Evolutionary conservation across 2,888 invertebrate genomes (phyloP).

Genomic region (Idaea biselata): DNA sequence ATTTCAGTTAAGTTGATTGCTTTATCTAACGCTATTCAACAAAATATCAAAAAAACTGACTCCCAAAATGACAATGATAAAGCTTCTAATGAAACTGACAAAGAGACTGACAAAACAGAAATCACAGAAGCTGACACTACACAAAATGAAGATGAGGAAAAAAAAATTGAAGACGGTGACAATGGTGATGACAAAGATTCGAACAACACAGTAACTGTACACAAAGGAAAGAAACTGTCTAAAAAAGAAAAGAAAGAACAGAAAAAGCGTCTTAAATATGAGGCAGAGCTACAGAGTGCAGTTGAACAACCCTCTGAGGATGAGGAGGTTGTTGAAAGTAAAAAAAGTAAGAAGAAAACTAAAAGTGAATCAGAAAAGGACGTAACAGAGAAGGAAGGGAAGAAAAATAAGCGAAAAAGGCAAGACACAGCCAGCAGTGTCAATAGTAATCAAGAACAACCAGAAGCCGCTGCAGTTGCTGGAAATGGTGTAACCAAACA

Average conservation of each 20-base stretch:
- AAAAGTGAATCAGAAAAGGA: conserved; percentile 52
- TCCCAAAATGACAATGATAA: conserved; percentile 18
- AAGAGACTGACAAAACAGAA: conserved; percentile 25
- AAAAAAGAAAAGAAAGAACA: conserved; percentile 74
- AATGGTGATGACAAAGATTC: conserved; percentile 31
- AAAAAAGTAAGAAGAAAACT: conserved; percentile 70
- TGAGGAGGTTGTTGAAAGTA: conserved; percentile 46
- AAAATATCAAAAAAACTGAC: conserved; percentile 42
- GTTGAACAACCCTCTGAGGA: conserved; percentile 46
- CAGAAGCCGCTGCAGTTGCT: conserved; percentile 30
- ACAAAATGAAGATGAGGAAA: conserved; percentile 29
- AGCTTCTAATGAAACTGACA: conserved; percentile 24
- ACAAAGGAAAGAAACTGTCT: conserved; percentile 47
- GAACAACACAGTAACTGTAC: conserved; percentile 23
- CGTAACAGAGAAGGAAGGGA: conserved; percentile 42
- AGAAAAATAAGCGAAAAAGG: conserved; percentile 67
- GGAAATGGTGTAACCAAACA: conserved; percentile 37
- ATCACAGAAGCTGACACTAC: conserved; percentile 15
- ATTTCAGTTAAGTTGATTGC: conserved; percentile 78
- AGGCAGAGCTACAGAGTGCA: conserved; percentile 68
- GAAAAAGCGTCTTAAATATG: conserved; percentile 71
- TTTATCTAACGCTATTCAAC: conserved; percentile 57
- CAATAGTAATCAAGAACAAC: conserved; percentile 32
- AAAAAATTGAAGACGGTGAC: conserved; percentile 29
- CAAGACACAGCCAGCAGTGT: conserved; percentile 62